phyloP scores from a whole-genome alignment of 1,140 invertebrate genomes.

The Polyergus mexicanus region DNA sequence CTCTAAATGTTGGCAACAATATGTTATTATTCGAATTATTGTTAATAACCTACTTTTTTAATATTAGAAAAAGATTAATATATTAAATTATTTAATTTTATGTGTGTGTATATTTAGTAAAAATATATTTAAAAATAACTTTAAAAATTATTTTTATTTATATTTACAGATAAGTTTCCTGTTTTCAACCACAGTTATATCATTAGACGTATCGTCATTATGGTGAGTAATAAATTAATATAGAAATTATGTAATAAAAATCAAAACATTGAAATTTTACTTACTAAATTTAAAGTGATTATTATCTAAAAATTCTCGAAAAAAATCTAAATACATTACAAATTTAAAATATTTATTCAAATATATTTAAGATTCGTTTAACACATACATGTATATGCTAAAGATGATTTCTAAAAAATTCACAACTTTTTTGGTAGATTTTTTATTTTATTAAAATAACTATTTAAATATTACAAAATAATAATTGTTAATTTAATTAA shows the following conservation, averaged over 20 bases:
- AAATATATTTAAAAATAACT: background rate
- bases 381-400: too few species aligned
- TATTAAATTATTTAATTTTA: background rate
- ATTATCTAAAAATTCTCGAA: background rate
- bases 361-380: background rate
- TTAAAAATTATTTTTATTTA: slow-evolving; percentile 25
- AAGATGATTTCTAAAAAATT: background rate
- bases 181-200: background rate
- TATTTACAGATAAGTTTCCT: slow-evolving; percentile 27
- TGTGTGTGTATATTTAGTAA: background rate
- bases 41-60: background rate
- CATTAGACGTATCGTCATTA: slow-evolving; percentile 14
- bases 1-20: background rate
- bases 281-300: background rate
- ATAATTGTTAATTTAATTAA: background rate
- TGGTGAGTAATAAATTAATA: slow-evolving; percentile 47
- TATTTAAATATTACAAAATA: background rate
- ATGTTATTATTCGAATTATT: background rate
- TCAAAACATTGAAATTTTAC: background rate
- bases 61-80: background rate
- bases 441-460: background rate
- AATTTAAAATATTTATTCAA: background rate
- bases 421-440: background rate
- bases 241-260: background rate
- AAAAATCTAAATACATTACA: background rate